These are phyloP conservation scores for Lepeophtheirus nordmannii DNA, from an alignment of 2,888 invertebrate genomes.

Conservation along the genomic window DNA sequence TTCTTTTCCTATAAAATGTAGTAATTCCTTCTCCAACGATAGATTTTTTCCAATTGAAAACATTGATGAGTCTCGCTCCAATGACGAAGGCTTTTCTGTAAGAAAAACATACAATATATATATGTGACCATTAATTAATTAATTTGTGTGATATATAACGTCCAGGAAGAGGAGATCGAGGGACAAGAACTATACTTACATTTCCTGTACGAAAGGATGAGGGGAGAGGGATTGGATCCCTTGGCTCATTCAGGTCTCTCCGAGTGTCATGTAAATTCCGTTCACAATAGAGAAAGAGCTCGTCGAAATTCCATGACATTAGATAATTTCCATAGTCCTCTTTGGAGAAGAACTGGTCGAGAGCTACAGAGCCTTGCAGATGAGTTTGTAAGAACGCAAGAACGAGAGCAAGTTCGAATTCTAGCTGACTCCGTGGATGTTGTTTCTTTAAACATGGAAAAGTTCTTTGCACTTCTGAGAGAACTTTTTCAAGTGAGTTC, in stretches of 20 bases:
- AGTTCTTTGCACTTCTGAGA: slow-evolving; percentile 9
- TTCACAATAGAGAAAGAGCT: neutral
- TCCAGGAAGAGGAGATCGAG: slow-evolving; percentile 2
- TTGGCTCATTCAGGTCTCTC: neutral
- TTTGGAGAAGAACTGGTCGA: slow-evolving; percentile 6
- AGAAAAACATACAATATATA: neutral
- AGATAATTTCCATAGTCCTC: slow-evolving; percentile 10
- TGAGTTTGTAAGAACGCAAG: slow-evolving; percentile 6
- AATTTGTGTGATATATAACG: too few relatives aligned
- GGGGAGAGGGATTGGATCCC: slow-evolving; percentile 1
- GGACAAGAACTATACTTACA: slow-evolving; percentile 20
- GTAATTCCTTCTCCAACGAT: neutral
- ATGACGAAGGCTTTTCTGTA: neutral
- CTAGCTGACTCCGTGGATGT: slow-evolving; percentile 14
- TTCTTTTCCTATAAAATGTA: neutral
- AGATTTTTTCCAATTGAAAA: neutral
- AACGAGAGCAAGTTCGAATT: slow-evolving; percentile 10
- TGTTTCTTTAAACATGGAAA: slow-evolving; percentile 8
- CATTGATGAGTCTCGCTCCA: neutral
- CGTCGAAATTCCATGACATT: slow-evolving; percentile 8
- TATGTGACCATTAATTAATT: too few relatives aligned
- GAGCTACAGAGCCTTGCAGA: slow-evolving; percentile 13
- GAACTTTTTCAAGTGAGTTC: slow-evolving; percentile 15
- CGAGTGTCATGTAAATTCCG: slow-evolving; percentile 1
- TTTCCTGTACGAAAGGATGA: slow-evolving; percentile 14